phyloP scores from a whole-genome alignment of 2,888 invertebrate genomes.

The Plebejus anna region DNA sequence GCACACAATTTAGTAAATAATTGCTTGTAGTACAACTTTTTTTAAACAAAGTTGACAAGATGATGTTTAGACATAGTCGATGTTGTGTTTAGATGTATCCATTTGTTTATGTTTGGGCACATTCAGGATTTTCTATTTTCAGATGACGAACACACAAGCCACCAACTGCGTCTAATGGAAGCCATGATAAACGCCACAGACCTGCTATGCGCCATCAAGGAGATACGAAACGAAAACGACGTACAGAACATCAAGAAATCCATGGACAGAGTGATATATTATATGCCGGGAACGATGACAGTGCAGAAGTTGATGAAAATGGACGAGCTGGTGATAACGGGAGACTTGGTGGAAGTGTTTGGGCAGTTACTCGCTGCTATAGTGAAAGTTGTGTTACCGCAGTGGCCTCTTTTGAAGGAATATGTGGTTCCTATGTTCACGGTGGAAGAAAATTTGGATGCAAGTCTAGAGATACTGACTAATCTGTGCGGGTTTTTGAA shows the following conservation, averaged over 20 bases:
- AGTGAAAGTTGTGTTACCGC: slow-evolving; percentile 69
- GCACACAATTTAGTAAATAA: no score
- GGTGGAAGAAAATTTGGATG: slow-evolving; percentile 73
- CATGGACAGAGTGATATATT: slow-evolving; percentile 41
- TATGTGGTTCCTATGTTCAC: slow-evolving; percentile 68
- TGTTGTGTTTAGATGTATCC: slow-evolving; percentile 36
- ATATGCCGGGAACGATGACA: slow-evolving; percentile 81
- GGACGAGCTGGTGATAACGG: slow-evolving; percentile 58
- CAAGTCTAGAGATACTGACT: slow-evolving; percentile 70
- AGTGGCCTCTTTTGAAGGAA: slow-evolving; percentile 79
- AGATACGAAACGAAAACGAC: slow-evolving; percentile 55
- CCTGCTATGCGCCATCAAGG: slow-evolving; percentile 48
- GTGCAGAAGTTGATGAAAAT: slow-evolving; percentile 81
- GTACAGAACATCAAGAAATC: slow-evolving; percentile 44
- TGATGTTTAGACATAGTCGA: background rate
- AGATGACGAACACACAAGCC: slow-evolving; percentile 42
- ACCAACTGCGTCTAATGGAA: slow-evolving; percentile 42
- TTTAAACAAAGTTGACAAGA: background rate
- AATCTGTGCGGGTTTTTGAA: slow-evolving; percentile 71
- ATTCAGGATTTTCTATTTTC: slow-evolving; percentile 69
- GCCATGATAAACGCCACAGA: slow-evolving; percentile 53
- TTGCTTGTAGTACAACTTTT: no score
- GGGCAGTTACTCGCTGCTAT: slow-evolving; percentile 72
- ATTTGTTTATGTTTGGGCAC: slow-evolving; percentile 66
- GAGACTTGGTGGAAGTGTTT: slow-evolving; percentile 67